These are phyloP conservation scores for Leucophenga varia DNA, from an alignment of 1,140 invertebrate species.

Conservation along the genomic window DNA sequence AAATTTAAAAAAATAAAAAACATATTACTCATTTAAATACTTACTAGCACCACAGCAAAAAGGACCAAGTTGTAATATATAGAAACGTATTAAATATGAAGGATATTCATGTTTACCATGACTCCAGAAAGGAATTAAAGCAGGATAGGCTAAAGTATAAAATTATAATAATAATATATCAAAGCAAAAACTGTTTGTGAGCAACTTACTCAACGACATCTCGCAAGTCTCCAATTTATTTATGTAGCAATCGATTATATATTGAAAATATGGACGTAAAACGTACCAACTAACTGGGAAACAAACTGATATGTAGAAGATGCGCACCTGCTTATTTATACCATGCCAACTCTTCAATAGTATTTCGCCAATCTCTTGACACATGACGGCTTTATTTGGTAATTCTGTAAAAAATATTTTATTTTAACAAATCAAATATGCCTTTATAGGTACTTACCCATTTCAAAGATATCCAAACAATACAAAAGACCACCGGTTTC, in stretches of 20 bases:
- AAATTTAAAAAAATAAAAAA: too few relatives aligned
- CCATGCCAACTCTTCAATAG: slow-evolving; percentile 23
- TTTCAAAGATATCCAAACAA: too few relatives aligned
- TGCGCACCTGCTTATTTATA: slow-evolving; percentile 39
- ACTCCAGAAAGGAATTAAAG: slow-evolving; percentile 29
- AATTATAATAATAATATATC: not conserved
- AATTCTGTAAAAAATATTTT: slow-evolving; percentile 12
- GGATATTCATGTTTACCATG: slow-evolving; percentile 28
- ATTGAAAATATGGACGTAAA: slow-evolving; percentile 36
- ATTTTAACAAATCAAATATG: not conserved
- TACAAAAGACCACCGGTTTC: too few relatives aligned
- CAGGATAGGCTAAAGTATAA: slow-evolving; percentile 28
- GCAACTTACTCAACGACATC: slow-evolving; percentile 32
- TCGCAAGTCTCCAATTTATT: slow-evolving; percentile 24
- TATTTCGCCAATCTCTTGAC: slow-evolving; percentile 16
- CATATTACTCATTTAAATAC: not conserved
- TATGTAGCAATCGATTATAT: slow-evolving; percentile 35
- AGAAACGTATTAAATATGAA: slow-evolving; percentile 32
- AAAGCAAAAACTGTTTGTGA: too few relatives aligned
- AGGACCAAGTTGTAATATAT: slow-evolving; percentile 30
- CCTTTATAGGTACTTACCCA: too few relatives aligned
- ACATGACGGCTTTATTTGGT: slow-evolving; percentile 13
- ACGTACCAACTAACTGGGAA: slow-evolving; percentile 38
- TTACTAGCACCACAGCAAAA: slow-evolving; percentile 36
- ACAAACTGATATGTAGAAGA: slow-evolving; percentile 37